Conservation (phyloP, 2,888 invertebrate genomes). For the Drepana falcataria region DNA sequence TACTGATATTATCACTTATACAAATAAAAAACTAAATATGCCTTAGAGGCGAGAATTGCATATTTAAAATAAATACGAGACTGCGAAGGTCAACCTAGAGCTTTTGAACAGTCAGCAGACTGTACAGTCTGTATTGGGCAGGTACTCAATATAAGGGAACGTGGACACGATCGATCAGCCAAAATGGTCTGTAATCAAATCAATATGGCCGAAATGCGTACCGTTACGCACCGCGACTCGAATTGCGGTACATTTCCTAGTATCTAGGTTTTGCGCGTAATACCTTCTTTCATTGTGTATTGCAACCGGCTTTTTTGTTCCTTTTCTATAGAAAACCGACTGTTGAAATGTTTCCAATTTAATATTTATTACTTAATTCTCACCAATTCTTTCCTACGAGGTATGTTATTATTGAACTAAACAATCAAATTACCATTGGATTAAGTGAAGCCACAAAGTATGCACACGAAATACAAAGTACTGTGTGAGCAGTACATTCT, state of each 20-base stretch:
- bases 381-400: no score
- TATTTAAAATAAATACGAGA: neutral
- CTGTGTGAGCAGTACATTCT: no score
- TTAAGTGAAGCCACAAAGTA: no score
- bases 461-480: no score
- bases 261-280: conserved; percentile 11
- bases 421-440: no score
- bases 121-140: neutral
- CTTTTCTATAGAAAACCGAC: neutral
- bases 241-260: conserved; percentile 27
- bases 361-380: no score
- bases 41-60: no score
- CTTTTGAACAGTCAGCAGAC: neutral
- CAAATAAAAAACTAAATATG: no score
- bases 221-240: conserved; percentile 25
- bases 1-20: no score
- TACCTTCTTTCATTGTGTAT: neutral
- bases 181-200: conserved; percentile 11
- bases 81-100: neutral
- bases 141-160: neutral
- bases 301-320: neutral
- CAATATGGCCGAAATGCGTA: conserved; percentile 5
- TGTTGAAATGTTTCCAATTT: no score
- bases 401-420: no score
- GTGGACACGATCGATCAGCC: neutral